Evolutionary conservation across 2,797 vertebrate species (phyloP).

Genomic region (Sebastes steindachneri): DNA sequence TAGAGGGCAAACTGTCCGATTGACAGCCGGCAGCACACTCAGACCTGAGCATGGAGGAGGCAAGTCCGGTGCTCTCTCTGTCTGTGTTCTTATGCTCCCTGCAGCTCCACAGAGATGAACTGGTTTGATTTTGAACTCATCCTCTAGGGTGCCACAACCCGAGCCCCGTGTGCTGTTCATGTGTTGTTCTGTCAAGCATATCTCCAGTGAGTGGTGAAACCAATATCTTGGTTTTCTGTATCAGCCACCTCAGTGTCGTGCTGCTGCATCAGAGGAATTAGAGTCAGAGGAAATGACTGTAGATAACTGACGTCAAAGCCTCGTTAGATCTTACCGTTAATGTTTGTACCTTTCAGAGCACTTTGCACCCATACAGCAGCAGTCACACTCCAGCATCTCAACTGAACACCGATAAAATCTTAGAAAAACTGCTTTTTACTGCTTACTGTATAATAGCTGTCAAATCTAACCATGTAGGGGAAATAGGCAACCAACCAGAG

Average conservation of each 20-base stretch:
- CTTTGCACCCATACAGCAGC: not conserved
- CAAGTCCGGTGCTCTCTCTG: not conserved
- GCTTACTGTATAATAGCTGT: not conserved
- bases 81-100: not conserved
- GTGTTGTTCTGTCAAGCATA: constrained; percentile 11
- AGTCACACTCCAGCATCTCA: not conserved
- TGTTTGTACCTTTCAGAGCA: not conserved
- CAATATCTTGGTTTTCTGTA: not conserved
- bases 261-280: constrained; percentile 10
- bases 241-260: not conserved
- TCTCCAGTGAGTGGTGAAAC: constrained; percentile 15
- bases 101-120: constrained; percentile 27
- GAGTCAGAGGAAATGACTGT: not conserved
- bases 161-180: not conserved
- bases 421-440: not conserved
- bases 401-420: not conserved
- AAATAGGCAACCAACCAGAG: not conserved
- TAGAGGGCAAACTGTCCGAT: constrained; percentile 8
- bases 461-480: not conserved
- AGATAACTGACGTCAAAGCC: constrained; percentile 19
- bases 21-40: not conserved
- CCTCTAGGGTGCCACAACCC: not conserved
- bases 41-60: not conserved
- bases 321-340: not conserved
- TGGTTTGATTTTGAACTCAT: constrained; percentile 26